phyloP scores from a whole-genome alignment of 2,888 invertebrate genomes.

The Parascotia fuliginaria region DNA sequence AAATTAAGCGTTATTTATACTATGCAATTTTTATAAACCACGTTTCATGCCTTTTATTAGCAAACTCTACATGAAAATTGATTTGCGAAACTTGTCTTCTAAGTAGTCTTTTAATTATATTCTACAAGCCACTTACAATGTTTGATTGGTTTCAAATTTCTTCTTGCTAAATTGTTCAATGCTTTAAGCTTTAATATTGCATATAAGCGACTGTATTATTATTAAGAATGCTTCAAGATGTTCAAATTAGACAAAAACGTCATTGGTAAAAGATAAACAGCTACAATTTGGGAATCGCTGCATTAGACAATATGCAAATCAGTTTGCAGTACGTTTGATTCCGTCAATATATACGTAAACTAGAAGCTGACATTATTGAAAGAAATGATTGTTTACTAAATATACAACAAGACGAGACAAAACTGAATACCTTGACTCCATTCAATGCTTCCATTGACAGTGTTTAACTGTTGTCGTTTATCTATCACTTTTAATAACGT shows the following conservation, averaged over 20 bases:
- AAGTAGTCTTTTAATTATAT: no score
- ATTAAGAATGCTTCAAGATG: no score
- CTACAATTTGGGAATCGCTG: not conserved
- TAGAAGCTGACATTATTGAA: constrained; percentile 25
- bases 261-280: not conserved
- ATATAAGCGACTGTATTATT: no score
- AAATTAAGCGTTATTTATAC: no score
- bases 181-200: not conserved
- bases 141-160: no score
- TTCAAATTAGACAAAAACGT: not conserved
- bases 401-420: not conserved
- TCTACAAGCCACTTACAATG: not conserved
- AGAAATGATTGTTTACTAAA: constrained; percentile 26
- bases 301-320: constrained; percentile 29
- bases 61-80: no score
- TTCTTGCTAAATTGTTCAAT: not conserved
- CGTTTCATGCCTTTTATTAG: no score
- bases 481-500: not conserved
- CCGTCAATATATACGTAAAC: constrained; percentile 46
- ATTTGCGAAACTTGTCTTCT: not conserved
- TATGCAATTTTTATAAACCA: no score
- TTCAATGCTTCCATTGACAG: constrained; percentile 31
- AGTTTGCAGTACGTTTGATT: constrained; percentile 35
- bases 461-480: constrained; percentile 20
- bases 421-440: constrained; percentile 26